Conservation (phyloP, 1,140 invertebrate genomes). For the Drosophila sechellia region DNA sequence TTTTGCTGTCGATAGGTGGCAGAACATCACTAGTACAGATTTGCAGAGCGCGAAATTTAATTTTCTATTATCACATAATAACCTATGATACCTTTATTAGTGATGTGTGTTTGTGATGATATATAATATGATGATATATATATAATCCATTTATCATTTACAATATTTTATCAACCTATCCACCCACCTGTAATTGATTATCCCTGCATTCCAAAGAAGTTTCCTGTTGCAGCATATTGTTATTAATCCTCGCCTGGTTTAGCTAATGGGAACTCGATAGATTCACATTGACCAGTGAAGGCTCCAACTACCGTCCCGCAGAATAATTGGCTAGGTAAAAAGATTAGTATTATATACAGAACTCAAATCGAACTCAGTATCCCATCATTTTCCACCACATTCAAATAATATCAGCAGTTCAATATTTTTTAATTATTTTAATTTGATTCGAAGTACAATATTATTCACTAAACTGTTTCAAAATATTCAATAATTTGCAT, state of each 20-base stretch:
- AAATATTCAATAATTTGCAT: constrained; percentile 75
- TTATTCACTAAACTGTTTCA: constrained; percentile 72
- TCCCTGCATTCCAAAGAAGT: too few species aligned
- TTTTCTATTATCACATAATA: too few species aligned
- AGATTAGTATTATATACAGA: too few species aligned
- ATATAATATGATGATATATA: too few species aligned
- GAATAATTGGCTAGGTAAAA: too few species aligned
- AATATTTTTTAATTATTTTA: constrained; percentile 72
- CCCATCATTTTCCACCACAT: constrained; percentile 21
- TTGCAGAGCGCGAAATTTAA: not conserved
- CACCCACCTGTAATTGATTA: too few species aligned
- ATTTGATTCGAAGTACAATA: constrained; percentile 79
- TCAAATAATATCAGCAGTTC: not conserved
- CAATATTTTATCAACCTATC: too few species aligned
- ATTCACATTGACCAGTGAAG: not conserved
- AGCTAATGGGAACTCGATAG: not conserved
- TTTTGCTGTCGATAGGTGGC: not conserved
- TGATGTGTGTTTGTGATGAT: too few species aligned
- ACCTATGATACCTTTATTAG: too few species aligned
- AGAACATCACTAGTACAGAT: not conserved
- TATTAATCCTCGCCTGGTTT: constrained; percentile 11
- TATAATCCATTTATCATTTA: too few species aligned
- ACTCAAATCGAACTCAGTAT: constrained; percentile 2
- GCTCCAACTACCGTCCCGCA: too few species aligned
- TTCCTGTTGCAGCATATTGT: constrained; percentile 27